Conservation (phyloP, 1,140 invertebrate species). For the Apis cerana region DNA sequence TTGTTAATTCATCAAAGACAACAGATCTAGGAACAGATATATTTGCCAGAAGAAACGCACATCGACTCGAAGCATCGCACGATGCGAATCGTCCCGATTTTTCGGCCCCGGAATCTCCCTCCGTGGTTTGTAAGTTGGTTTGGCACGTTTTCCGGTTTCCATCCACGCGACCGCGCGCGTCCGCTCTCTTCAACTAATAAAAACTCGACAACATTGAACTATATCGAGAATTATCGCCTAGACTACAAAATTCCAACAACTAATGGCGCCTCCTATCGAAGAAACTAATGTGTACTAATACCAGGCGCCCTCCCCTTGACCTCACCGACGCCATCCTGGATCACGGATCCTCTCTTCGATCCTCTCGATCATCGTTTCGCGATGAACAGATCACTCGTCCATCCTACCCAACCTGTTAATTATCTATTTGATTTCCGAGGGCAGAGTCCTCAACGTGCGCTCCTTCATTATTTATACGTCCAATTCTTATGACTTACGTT, state of each 20-base stretch:
- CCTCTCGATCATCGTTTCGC: neutral
- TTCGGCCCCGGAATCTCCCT: neutral
- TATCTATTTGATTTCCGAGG: neutral
- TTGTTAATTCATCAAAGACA: no score
- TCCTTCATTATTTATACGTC: no score
- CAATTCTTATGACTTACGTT: no score
- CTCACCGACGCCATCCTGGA: slow-evolving; percentile 63
- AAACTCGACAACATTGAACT: slow-evolving; percentile 79
- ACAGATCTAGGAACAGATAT: slow-evolving; percentile 10
- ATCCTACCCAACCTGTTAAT: neutral
- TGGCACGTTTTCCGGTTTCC: slow-evolving; percentile 40
- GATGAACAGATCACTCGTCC: no score
- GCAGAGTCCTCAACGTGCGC: neutral
- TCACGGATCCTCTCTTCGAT: slow-evolving; percentile 30
- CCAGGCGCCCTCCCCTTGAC: slow-evolving; percentile 79
- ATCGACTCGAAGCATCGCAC: slow-evolving; percentile 5
- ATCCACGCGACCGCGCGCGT: slow-evolving; percentile 20
- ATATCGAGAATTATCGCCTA: slow-evolving; percentile 77
- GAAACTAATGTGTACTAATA: slow-evolving; percentile 80
- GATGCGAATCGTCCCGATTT: neutral
- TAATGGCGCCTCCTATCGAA: slow-evolving; percentile 77
- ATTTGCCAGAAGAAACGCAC: neutral
- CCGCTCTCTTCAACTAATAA: slow-evolving; percentile 65
- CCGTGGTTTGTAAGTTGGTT: neutral
- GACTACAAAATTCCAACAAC: slow-evolving; percentile 81